A percentile compares a stretch with the other conserved stretches of the same genome.
phyloP scores from a whole-genome alignment of 2,888 invertebrate genomes.

The Osmoderma eremita region DNA sequence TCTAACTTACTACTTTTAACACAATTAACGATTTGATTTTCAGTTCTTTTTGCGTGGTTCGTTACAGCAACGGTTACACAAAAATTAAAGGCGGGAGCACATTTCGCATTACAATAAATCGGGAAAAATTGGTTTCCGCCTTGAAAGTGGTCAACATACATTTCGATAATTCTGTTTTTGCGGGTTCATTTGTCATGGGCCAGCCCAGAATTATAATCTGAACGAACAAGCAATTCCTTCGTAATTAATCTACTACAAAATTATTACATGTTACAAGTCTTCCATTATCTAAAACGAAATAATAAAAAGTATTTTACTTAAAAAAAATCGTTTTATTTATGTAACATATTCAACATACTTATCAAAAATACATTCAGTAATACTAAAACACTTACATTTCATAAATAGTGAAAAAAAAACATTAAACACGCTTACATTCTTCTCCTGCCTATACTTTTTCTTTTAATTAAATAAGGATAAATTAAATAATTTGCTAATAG shows the following conservation, averaged over 20 bases:
- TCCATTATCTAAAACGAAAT: conserved; percentile 18
- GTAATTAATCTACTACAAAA: not conserved
- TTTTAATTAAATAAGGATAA: conserved; percentile 31
- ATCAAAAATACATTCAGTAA: conserved; percentile 39
- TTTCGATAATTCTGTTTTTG: not conserved
- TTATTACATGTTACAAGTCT: conserved; percentile 5
- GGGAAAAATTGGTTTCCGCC: too few species aligned
- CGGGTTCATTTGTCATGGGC: too few species aligned
- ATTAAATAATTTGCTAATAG: conserved; percentile 24
- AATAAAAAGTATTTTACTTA: conserved; percentile 2
- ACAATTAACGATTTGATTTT: not conserved
- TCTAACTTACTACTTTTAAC: conserved; percentile 8
- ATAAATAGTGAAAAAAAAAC: conserved; percentile 3
- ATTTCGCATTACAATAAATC: too few species aligned
- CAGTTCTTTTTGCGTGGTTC: not conserved
- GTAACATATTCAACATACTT: not conserved
- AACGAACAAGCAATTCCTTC: conserved; percentile 1
- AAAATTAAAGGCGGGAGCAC: too few species aligned
- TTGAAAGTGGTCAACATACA: too few species aligned
- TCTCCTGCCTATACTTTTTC: conserved; percentile 8
- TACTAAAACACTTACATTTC: conserved; percentile 30
- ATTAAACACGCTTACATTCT: not conserved
- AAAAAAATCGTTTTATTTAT: too few species aligned
- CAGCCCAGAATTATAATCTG: too few species aligned
- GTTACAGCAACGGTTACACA: too few species aligned